Evolutionary conservation across 2,797 vertebrate species (phyloP), one percentile per base, ranked within the genome.

Genomic region (Austrolebias charrua): DNA sequence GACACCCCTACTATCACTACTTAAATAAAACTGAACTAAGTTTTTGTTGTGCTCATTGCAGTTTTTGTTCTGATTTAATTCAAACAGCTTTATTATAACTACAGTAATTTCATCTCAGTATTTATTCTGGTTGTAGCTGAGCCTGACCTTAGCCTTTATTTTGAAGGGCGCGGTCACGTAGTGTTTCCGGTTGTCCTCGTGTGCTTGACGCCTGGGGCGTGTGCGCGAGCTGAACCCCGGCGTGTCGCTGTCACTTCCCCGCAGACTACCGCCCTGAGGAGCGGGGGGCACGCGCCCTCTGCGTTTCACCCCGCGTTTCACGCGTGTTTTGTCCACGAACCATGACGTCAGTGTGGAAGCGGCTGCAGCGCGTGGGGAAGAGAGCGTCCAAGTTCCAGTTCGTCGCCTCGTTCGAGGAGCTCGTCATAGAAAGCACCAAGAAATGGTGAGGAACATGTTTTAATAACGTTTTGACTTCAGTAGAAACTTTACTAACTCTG

Each of bases 321-420:
- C 8, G 40, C 51, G 31, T 3, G 9, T 35, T 12, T 46, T 0
- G 2, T 10, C 2, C 9, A 10, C 8, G 10, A 47, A 13, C 52
- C 77, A 96, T 97, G 95, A 95, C 92, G 51, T 95, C 95, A 3
- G 95, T 96, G 19, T 97, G 95, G 95, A 97, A 96, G 84, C 91
- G 95, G 64, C 93, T 97, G 12, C 95, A 97, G 86, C 92, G 95
- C 2, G 93, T 94, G 40, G 95, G 95, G 6, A 96, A 96, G 81
- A 93, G 89, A 73, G 95, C 95, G 3, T 88, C 94, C 55, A 95
- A 95, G 86, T 96, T 96, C 80, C 94, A 95, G 70, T 95, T 95
- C 31, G 94, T 92, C 42, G 95, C 94, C 24, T 94, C 94, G 7
- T 95, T 92, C 66, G 92, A 95, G 15, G 94, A 96, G 42, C 90